Percentiles rank a stretch among this genome's conserved stretches.
phyloP scores from a whole-genome alignment of 2,113 vertebrate species.

The Sigmodon hispidus region DNA sequence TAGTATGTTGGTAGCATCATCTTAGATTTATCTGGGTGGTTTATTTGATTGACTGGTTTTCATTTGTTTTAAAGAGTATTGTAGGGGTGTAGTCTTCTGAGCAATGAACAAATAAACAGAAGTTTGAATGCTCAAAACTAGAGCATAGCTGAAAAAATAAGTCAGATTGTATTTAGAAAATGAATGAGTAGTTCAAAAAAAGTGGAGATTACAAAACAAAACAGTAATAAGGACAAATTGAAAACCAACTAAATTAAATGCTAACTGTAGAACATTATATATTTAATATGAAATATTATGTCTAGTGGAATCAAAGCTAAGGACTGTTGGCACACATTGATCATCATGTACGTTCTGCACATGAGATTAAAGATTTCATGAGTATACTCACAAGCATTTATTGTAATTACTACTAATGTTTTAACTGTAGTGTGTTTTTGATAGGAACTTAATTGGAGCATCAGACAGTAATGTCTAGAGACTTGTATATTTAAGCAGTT shows the following conservation, averaged over 20 bases:
- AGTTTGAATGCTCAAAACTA: constrained; percentile 67
- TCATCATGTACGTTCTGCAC: not conserved
- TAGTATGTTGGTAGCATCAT: constrained; percentile 47
- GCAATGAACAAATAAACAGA: constrained; percentile 35
- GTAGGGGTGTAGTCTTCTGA: not conserved
- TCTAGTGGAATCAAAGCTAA: constrained; percentile 17
- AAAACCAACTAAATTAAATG: not conserved
- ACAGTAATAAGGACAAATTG: constrained; percentile 45
- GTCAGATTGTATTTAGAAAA: constrained; percentile 3
- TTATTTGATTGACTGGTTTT: not conserved
- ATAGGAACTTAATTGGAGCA: not conserved
- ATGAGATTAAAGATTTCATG: not conserved
- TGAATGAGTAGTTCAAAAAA: not conserved
- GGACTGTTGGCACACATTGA: not conserved
- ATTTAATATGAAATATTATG: not conserved
- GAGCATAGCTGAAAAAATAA: constrained; percentile 60
- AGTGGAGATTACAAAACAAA: not conserved
- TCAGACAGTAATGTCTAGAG: not conserved
- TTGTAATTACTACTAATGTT: not conserved
- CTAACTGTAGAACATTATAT: not conserved
- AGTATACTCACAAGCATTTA: not conserved
- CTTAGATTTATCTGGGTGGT: not conserved
- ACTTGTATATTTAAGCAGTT: not conserved
- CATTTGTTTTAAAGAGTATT: not conserved
- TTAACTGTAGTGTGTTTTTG: not conserved